Evolutionary conservation across 2,888 invertebrate species (phyloP).

Genomic region (Zygothrica quintamaculata): DNA sequence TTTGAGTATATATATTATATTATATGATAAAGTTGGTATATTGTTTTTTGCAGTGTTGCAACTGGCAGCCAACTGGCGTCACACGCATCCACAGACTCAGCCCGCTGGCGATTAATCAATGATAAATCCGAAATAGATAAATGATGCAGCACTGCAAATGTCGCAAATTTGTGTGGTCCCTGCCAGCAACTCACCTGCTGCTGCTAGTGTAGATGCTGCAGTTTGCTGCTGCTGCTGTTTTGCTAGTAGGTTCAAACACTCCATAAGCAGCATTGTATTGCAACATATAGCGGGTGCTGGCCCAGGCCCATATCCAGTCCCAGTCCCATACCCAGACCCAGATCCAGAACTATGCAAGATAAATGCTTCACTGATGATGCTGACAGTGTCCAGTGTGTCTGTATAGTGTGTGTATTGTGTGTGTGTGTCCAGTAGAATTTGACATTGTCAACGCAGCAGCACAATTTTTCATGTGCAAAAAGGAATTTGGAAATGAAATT

Average conservation of each 20-base stretch:
- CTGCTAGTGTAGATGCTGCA: constrained; percentile 19
- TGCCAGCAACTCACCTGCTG: constrained; percentile 66
- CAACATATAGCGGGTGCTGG: constrained; percentile 61
- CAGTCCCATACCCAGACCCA: not conserved
- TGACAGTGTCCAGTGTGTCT: constrained; percentile 63
- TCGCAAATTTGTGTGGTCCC: constrained; percentile 76
- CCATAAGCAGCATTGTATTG: constrained; percentile 1
- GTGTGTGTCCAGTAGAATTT: constrained; percentile 60
- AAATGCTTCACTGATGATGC: constrained; percentile 78
- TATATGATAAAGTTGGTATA: too few relatives aligned
- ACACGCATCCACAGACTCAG: constrained; percentile 49
- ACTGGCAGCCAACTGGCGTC: constrained; percentile 52
- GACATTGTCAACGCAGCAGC: constrained; percentile 58
- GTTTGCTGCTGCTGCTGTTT: constrained; percentile 11
- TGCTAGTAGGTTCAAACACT: constrained; percentile 18
- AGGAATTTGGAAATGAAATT: constrained; percentile 53
- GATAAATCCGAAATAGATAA: constrained; percentile 82
- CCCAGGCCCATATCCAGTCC: not conserved
- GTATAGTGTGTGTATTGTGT: too few relatives aligned
- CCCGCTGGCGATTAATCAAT: constrained; percentile 78
- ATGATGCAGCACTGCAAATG: constrained; percentile 67
- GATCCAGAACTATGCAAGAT: constrained; percentile 51
- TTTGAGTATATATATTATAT: too few relatives aligned
- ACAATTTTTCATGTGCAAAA: constrained; percentile 54
- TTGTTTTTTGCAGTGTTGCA: constrained; percentile 32